Evolutionary conservation across 2,113 vertebrate genomes (phyloP).

Genomic region (Callaeas wilsoni): DNA sequence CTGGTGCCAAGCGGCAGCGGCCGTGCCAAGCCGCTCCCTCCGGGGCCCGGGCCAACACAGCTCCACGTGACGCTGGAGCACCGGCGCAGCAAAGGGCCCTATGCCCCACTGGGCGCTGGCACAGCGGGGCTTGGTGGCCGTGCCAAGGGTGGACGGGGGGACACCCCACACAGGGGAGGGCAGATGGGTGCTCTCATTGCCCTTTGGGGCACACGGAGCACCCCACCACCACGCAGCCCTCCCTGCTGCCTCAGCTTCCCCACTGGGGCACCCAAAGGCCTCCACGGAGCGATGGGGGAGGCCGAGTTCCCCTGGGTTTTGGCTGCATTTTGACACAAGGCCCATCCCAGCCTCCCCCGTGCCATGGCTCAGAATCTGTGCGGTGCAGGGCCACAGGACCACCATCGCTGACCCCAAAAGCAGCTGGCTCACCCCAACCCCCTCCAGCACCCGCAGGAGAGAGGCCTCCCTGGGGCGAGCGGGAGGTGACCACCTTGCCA

Average conservation of each 20-base stretch:
- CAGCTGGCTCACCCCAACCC: rapidly evolving
- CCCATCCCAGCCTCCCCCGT: rapidly evolving
- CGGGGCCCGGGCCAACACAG: background rate
- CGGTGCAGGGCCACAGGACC: rapidly evolving
- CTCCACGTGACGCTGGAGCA: background rate
- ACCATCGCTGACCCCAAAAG: background rate
- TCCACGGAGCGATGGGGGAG: rapidly evolving
- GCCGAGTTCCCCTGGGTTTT: no score
- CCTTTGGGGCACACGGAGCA: background rate
- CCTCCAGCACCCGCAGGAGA: rapidly evolving
- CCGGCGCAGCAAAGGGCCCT: background rate
- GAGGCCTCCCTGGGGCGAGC: rapidly evolving
- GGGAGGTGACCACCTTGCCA: background rate
- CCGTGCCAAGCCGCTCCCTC: constrained; percentile 30
- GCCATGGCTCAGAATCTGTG: rapidly evolving
- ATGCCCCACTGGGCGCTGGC: background rate
- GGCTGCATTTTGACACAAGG: background rate
- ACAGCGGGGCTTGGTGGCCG: rapidly evolving
- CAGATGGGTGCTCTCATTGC: rapidly evolving
- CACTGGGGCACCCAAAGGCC: background rate
- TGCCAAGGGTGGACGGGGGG: background rate
- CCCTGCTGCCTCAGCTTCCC: background rate
- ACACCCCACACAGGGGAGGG: background rate
- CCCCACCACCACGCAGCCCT: rapidly evolving
- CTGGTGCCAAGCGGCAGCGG: background rate